Evolutionary conservation across 2,797 vertebrate species (phyloP).

Genomic region (Macropus fuliginosus): DNA sequence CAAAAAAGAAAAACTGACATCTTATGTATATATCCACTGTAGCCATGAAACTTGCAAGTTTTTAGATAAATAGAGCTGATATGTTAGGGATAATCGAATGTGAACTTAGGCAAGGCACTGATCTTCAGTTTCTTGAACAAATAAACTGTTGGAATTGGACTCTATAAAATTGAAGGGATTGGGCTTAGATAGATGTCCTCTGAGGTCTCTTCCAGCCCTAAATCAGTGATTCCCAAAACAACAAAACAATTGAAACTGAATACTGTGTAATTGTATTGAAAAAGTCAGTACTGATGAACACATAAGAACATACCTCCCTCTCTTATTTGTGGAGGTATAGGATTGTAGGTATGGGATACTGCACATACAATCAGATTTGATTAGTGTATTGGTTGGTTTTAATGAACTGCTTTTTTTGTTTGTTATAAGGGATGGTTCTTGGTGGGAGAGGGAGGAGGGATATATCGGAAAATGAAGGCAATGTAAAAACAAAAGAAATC

Average conservation of each 20-base stretch:
- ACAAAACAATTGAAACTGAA: no score
- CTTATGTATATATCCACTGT: background rate
- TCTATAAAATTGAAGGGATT: background rate
- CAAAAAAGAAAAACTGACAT: no score
- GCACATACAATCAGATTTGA: background rate
- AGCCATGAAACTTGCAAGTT: background rate
- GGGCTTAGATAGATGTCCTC: no score
- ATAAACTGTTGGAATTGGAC: background rate
- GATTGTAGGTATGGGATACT: background rate
- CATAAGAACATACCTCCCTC: background rate
- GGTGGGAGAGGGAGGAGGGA: no score
- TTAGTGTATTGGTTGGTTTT: background rate
- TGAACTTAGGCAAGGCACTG: background rate
- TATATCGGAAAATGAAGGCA: no score
- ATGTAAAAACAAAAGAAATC: background rate
- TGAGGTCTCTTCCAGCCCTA: background rate
- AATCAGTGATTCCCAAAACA: background rate
- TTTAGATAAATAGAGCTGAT: background rate
- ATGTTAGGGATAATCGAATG: background rate
- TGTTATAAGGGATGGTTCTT: background rate
- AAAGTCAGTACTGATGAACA: background rate
- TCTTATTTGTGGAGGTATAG: background rate
- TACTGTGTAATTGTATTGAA: background rate
- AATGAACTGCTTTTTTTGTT: background rate
- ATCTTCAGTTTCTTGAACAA: background rate